These are phyloP conservation scores for Cerceris ruficornis DNA, from an alignment of 2,888 invertebrate species.

Conservation along the genomic window DNA sequence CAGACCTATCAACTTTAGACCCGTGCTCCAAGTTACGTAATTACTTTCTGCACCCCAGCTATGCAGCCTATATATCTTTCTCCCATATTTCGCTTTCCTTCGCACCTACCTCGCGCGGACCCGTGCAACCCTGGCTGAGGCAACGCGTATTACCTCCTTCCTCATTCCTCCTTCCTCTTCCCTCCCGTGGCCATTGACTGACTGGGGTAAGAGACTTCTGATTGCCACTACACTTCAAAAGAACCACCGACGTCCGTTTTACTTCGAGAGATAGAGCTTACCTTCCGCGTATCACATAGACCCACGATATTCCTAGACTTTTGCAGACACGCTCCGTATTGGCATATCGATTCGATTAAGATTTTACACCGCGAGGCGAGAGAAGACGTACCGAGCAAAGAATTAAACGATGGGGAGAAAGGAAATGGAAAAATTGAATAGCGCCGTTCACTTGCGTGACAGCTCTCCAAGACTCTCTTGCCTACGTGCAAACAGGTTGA, in stretches of 20 bases:
- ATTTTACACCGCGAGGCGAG: no score
- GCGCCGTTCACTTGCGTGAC: not conserved
- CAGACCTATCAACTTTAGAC: conserved; percentile 66
- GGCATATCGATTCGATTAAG: not conserved
- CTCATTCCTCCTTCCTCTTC: not conserved
- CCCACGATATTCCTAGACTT: not conserved
- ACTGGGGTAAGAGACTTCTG: conserved; percentile 51
- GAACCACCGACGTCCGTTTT: conserved; percentile 22
- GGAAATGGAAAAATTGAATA: no score
- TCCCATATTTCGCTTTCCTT: conserved; percentile 35
- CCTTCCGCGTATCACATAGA: no score
- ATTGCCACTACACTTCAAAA: conserved; percentile 58
- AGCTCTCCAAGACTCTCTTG: not conserved
- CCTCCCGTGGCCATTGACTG: conserved; percentile 3
- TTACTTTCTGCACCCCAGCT: conserved; percentile 68
- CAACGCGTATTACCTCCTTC: conserved; percentile 4
- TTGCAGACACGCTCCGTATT: not conserved
- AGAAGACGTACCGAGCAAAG: no score
- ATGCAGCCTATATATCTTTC: conserved; percentile 46
- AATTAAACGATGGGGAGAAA: no score
- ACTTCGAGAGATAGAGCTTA: not conserved
- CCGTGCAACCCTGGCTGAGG: conserved; percentile 4
- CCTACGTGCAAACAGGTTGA: not conserved
- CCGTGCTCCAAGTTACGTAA: conserved; percentile 67
- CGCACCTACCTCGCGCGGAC: conserved; percentile 14